Percentiles rank a stretch among this genome's conserved stretches.
Conservation (phyloP, 2,113 vertebrate species). For the Bubo scandiacus region DNA sequence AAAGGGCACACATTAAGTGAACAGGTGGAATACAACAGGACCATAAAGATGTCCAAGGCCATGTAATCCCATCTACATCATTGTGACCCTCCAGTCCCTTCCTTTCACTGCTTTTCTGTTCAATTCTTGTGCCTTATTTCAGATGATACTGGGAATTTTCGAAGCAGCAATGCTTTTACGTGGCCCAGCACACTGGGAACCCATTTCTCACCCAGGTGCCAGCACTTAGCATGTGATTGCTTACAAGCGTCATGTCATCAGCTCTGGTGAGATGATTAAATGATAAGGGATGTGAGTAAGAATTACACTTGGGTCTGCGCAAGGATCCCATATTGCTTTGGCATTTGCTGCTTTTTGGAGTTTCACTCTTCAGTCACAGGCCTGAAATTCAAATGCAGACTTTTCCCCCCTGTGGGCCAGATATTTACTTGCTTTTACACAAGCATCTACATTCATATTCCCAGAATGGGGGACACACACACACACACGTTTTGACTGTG, state of each 20-base stretch:
- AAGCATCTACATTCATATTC: not conserved
- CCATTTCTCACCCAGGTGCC: not conserved
- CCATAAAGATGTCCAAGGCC: not conserved
- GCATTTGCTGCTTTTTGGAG: not conserved
- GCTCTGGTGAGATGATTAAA: not conserved
- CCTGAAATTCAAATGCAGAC: not conserved
- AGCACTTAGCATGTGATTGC: not conserved
- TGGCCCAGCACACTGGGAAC: not conserved
- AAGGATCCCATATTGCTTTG: not conserved
- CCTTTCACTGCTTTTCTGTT: not conserved
- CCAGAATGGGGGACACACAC: not conserved
- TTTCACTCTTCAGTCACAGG: not conserved
- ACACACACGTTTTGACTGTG: not conserved
- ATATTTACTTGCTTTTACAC: constrained; percentile 17
- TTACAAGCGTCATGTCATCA: not conserved
- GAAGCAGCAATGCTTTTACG: not conserved
- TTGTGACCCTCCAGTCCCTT: not conserved
- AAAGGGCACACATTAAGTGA: not conserved
- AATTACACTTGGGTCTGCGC: not conserved
- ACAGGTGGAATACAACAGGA: not conserved
- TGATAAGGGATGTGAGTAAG: not conserved
- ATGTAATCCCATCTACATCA: rapidly evolving
- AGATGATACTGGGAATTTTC: not conserved
- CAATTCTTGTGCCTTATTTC: not conserved
- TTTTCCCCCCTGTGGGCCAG: not conserved